Base-by-base conservation (phyloP, 2,797 vertebrate genomes). In the Hyperoplus lanceolatus region DNA sequence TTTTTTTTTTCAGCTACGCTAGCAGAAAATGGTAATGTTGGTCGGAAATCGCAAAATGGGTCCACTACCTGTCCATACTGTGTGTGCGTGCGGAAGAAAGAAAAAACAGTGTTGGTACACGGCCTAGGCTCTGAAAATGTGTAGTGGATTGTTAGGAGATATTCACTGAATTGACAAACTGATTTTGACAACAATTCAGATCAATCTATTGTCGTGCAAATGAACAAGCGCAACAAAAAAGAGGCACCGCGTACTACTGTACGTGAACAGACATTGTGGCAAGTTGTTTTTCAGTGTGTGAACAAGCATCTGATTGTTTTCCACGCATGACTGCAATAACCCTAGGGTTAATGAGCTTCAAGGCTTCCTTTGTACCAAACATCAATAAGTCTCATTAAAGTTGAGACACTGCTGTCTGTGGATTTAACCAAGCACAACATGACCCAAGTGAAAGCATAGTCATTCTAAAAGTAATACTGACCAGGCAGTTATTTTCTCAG, bases 311-410 rank as follows among this genome's bases (percentile, higher is more conserved):
- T 55, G 64, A 65, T 73, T 69, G 54, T 81, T 36, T 46, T 39
- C 45, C 49, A 48, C 15, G 29, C 66, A 18, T 46, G 36, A 14
- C 46, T 45, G 50, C 42, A 76, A 56, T 78, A 68, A 68, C 71
- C 29, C 59, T 2, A 1, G 15, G 74, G 60, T 87, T 81, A 88
- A 81, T 84, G 74, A 84, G 76, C 50, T 58, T 46, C 63, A 71
- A 50, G 29, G 15, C 58, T 42, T 51, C 55, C 69, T 71, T 78
- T 76, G 64, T 79, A 63, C 79, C 60, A 56, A 57, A 88, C 42
- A 29, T 91, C 84, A 83, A 75, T 84, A 53, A 38, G 36, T 43
- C 15, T 61, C 58, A 72, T 60, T 89, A 53, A 56, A 61, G 77
- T 60, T 64, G 72, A 84, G 75, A 39, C 55, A 3, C 41, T 6